Conservation (phyloP, 1,140 invertebrate genomes). For the Caenorhabditis latens region DNA sequence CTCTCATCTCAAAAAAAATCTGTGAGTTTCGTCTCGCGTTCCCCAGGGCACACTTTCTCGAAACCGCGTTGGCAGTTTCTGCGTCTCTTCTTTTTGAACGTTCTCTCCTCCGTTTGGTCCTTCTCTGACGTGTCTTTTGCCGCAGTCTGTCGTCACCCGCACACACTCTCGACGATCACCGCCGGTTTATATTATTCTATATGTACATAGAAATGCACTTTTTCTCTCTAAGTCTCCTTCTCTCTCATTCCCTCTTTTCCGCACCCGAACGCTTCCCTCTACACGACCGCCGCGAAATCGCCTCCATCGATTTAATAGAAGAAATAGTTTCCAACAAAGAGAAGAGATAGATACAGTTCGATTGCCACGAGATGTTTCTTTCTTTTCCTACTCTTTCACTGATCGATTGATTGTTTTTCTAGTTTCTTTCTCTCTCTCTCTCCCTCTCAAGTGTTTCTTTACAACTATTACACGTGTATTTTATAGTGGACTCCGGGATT, state of each 20-base stretch:
- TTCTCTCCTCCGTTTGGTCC: neutral
- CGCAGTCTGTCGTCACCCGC: conserved; percentile 1
- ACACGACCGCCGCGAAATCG: neutral
- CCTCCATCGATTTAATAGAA: neutral
- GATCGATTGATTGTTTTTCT: neutral
- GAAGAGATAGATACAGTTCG: neutral
- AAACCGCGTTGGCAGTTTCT: conserved; percentile 19
- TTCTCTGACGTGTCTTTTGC: neutral
- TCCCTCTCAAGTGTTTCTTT: neutral
- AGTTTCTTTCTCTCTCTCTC: neutral
- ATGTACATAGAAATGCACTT: conserved; percentile 38
- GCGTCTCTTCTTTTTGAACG: neutral
- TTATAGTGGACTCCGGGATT: neutral
- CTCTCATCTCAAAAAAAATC: neutral
- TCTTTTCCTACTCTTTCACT: neutral
- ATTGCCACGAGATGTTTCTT: neutral
- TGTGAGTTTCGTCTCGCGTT: neutral
- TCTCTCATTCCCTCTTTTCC: neutral
- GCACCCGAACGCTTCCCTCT: neutral
- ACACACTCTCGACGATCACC: conserved; percentile 47
- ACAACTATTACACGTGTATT: neutral
- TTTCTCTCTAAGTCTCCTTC: neutral
- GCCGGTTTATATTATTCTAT: conserved; percentile 49
- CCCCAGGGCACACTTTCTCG: neutral
- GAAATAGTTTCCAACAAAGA: neutral